phyloP scores from a whole-genome alignment of 2,888 invertebrate genomes.

The Morpho deidamia region DNA sequence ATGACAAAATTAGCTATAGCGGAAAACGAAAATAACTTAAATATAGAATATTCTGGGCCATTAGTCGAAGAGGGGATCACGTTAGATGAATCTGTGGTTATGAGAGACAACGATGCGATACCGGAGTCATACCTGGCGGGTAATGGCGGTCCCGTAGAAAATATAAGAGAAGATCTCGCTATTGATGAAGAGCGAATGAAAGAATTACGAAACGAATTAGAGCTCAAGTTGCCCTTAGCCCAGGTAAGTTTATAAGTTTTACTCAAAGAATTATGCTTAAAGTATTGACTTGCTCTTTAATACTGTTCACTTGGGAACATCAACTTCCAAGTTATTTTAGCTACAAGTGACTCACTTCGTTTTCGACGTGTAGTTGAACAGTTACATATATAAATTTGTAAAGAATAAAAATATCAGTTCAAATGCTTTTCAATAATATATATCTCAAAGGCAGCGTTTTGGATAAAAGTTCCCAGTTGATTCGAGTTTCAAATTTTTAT shows the following conservation, averaged over 20 bases:
- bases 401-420: too few relatives aligned
- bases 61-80: slow-evolving; percentile 53
- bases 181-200: slow-evolving; percentile 85
- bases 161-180: slow-evolving; percentile 76
- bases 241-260: slow-evolving; percentile 58
- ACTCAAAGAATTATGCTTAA: too few relatives aligned
- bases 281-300: too few relatives aligned
- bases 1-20: slow-evolving; percentile 71
- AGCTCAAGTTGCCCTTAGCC: slow-evolving; percentile 83
- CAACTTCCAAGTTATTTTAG: too few relatives aligned
- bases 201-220: slow-evolving; percentile 83
- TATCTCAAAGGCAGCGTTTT: too few relatives aligned
- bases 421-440: too few relatives aligned
- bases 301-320: too few relatives aligned
- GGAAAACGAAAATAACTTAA: slow-evolving; percentile 73
- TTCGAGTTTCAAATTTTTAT: too few relatives aligned
- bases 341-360: too few relatives aligned
- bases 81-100: slow-evolving; percentile 37
- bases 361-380: too few relatives aligned
- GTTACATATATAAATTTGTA: too few relatives aligned
- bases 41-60: slow-evolving; percentile 70
- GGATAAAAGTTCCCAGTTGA: too few relatives aligned
- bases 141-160: slow-evolving; percentile 71
- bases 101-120: slow-evolving; percentile 43
- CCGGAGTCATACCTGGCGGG: slow-evolving; percentile 61